Conservation (phyloP, 2,113 vertebrate species). For the Chionomys nivalis region DNA sequence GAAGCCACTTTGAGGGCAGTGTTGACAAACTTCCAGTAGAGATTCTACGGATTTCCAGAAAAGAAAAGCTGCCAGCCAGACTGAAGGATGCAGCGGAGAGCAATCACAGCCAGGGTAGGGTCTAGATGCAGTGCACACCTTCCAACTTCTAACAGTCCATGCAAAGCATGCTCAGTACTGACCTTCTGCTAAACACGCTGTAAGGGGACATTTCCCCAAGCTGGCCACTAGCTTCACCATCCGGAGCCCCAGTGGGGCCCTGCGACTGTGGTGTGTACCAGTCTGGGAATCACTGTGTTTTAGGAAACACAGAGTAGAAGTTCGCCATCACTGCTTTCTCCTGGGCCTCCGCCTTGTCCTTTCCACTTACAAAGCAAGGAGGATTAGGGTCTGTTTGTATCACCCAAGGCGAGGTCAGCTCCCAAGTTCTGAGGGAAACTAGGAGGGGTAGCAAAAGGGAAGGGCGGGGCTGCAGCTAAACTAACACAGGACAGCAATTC, state of each 20-base stretch:
- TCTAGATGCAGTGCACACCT: accelerated
- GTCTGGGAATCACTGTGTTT: background rate
- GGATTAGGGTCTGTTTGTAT: too few species aligned
- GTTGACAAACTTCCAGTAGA: background rate
- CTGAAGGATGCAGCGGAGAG: accelerated
- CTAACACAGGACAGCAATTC: background rate
- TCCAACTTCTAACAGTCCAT: background rate
- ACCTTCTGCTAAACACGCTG: accelerated
- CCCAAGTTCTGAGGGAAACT: too few species aligned
- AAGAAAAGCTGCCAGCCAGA: background rate
- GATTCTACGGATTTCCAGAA: background rate
- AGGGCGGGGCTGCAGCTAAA: accelerated
- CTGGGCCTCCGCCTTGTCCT: too few species aligned
- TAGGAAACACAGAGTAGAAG: background rate
- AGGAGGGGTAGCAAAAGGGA: accelerated
- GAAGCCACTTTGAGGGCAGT: background rate
- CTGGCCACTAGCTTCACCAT: background rate
- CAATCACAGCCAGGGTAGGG: accelerated
- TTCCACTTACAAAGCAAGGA: background rate
- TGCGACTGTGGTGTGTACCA: accelerated
- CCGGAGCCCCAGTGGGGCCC: background rate
- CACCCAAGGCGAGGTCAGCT: background rate
- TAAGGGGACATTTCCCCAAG: too few species aligned
- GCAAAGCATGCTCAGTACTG: accelerated
- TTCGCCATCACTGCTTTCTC: background rate